Evolutionary conservation across 2,797 vertebrate genomes (phyloP), one percentile per base, ranked within the genome.

Genomic region (Paedocypris micromegethes): DNA sequence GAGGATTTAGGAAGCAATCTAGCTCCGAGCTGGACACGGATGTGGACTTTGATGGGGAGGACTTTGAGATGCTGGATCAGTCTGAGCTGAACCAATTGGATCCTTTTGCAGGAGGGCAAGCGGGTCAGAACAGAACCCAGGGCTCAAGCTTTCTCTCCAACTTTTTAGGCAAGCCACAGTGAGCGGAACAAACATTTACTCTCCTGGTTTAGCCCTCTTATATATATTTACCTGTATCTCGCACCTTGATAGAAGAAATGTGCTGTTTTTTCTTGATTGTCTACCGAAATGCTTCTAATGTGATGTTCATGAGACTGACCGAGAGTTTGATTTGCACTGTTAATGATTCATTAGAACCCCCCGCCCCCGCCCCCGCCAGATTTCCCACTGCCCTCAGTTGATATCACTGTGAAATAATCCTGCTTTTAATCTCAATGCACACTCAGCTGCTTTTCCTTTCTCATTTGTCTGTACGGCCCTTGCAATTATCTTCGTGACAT

Each of bases 21-120:
- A 97, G 93, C 86, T 94, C 91, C 0, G 96, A 98, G 82, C 85
- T 95, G 83, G 96, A 98, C 89, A 95, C 93, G 3, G 89, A 91
- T 82, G 83, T 81, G 5, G 89, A 90, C 84, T 83, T 78, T 77
- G 96, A 98, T 49, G 92, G 90, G 37, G 96, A 98, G 80, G 96
- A 98, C 86, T 98, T 98, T 90, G 95, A 98, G 87, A 92, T 98
- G 88, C 88, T 98, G 85, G 96, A 98, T 88, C 96, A 98, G 83
- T 97, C 95, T 0, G 95, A 98, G 88, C 88, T 98, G 78, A 97
- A 88, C 86, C 95, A 96, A 86, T 86, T 96, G 90, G 95, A 98
- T 90, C 90, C 93, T 44, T 9, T 89, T 0, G 86, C 84, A 81
- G 90, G 90, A 82, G 46, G 82, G 77, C 56, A 72, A 39, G 72